These are phyloP conservation scores for Acanthaster planci DNA, from an alignment of 35 echinoderm and acorn worm genomes.

Conservation along the genomic window DNA sequence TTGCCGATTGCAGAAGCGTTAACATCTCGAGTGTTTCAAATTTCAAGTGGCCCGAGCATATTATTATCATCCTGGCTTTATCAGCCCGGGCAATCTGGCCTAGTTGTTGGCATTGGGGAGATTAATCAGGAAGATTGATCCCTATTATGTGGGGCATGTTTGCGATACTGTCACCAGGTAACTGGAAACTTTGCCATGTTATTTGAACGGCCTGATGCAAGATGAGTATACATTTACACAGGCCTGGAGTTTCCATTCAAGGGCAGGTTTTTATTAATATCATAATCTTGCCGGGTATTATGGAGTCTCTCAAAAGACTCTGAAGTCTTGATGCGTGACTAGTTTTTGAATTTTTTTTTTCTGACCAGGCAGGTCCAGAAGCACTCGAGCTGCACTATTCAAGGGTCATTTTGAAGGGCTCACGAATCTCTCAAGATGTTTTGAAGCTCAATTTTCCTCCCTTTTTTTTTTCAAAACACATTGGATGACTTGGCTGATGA, in stretches of 20 bases:
- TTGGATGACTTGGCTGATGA: no score
- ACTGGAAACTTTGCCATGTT: neutral
- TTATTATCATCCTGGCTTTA: neutral
- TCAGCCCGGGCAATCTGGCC: neutral
- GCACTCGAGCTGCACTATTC: no score
- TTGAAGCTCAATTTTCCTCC: no score
- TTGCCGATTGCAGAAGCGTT: neutral
- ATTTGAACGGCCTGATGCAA: neutral
- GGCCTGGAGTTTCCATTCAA: neutral
- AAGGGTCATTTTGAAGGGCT: no score
- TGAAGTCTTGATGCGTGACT: no score
- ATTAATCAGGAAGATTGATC: conserved; percentile 11
- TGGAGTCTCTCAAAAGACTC: no score
- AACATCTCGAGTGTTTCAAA: conserved; percentile 23
- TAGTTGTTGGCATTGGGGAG: conserved; percentile 21
- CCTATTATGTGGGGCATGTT: conserved; percentile 22
- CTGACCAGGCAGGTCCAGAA: no score
- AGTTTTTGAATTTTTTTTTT: no score
- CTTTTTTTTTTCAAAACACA: no score
- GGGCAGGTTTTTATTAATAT: neutral
- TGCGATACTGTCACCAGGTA: conserved; percentile 1
- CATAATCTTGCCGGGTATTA: neutral
- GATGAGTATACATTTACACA: neutral
- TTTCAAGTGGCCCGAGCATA: neutral
- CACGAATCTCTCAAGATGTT: no score